Percentiles rank a stretch among this genome's conserved stretches.
These are phyloP conservation scores for Drosophila phalerata DNA, from an alignment of 2,888 invertebrate species.

Conservation along the genomic window DNA sequence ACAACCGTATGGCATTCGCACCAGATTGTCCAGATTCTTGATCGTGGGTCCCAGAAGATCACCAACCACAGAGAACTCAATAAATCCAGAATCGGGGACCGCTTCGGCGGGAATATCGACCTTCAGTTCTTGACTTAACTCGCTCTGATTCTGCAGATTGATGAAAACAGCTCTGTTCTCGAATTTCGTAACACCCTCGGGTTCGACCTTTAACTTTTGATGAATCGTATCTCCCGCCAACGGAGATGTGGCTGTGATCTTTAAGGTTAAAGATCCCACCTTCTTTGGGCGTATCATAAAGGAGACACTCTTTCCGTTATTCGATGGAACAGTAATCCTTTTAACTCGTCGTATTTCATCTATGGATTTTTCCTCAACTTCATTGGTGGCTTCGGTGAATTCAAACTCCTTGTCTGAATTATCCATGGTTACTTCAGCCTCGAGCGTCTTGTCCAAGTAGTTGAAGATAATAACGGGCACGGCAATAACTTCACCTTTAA, in stretches of 20 bases:
- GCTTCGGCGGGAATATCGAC: constrained; percentile 91
- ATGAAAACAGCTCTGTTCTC: constrained; percentile 91
- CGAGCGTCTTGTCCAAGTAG: constrained; percentile 91
- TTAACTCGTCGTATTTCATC: constrained; percentile 81
- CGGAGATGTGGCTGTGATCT: constrained; percentile 90
- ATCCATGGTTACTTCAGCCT: constrained; percentile 93
- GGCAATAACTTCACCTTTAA: constrained; percentile 93
- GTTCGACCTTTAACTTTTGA: constrained; percentile 91
- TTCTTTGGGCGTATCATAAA: constrained; percentile 93
- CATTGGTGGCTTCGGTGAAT: constrained; percentile 92
- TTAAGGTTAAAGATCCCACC: constrained; percentile 90
- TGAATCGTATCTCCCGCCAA: constrained; percentile 93
- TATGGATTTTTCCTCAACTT: constrained; percentile 89
- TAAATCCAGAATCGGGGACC: constrained; percentile 90
- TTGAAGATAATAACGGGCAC: constrained; percentile 95
- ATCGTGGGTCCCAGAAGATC: constrained; percentile 93
- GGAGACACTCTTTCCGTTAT: constrained; percentile 91
- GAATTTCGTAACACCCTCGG: constrained; percentile 92
- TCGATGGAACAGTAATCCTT: constrained; percentile 88
- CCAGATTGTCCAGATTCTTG: constrained; percentile 90
- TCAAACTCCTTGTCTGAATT: constrained; percentile 92
- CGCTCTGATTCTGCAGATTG: constrained; percentile 87
- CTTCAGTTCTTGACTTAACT: constrained; percentile 88
- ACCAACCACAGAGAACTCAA: constrained; percentile 89
- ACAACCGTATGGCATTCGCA: constrained; percentile 93